Evolutionary conservation across 2,888 invertebrate species (phyloP).

Genomic region (Autographa gamma): DNA sequence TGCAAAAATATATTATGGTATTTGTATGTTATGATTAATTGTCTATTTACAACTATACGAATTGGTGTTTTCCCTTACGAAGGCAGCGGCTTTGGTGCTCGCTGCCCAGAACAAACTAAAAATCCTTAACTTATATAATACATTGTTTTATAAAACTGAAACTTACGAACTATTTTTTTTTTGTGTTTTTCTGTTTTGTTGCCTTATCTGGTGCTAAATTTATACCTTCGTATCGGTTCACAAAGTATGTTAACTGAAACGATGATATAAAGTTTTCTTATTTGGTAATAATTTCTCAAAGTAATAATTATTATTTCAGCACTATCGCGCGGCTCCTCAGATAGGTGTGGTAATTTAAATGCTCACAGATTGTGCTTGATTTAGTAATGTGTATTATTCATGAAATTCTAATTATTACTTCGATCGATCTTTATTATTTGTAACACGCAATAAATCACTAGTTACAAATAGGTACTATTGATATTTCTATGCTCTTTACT

Average conservation of each 20-base stretch:
- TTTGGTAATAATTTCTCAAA: background rate
- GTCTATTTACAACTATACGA: constrained; percentile 46
- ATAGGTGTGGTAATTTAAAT: background rate
- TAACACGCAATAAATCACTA: background rate
- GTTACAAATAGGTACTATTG: background rate
- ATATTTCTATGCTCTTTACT: constrained; percentile 1
- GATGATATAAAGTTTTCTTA: background rate
- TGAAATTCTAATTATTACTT: background rate
- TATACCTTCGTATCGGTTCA: background rate
- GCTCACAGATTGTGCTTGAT: background rate
- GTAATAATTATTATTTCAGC: background rate
- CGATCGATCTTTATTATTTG: background rate
- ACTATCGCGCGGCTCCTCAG: background rate
- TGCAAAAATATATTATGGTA: constrained; percentile 35
- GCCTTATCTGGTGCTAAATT: background rate
- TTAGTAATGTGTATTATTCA: background rate
- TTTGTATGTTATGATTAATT: constrained; percentile 24
- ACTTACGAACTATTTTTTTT: constrained; percentile 7
- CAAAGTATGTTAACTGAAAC: background rate
- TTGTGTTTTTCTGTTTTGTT: background rate
- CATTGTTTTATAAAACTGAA: background rate
- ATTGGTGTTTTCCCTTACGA: constrained; percentile 51
- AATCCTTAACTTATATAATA: constrained; percentile 31
- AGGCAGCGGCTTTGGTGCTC: constrained; percentile 26
- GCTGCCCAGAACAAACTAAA: constrained; percentile 21